A percentile compares a stretch with the other conserved stretches of the same genome.
phyloP scores from a whole-genome alignment of 2,888 invertebrate species.

The Acleris holmiana region DNA sequence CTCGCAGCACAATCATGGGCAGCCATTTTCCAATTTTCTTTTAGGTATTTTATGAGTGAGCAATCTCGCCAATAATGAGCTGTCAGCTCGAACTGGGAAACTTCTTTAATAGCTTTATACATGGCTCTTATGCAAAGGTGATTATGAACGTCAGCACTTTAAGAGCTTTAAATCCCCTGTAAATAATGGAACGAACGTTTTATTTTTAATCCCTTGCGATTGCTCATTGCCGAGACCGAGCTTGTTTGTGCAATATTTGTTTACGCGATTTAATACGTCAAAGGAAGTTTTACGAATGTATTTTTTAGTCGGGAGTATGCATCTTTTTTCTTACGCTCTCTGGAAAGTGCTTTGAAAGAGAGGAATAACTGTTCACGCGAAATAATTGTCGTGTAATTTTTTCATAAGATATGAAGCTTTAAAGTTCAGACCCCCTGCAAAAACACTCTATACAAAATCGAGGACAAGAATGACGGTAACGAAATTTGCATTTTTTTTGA shows the following conservation, averaged over 20 bases:
- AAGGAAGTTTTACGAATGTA: too few species aligned
- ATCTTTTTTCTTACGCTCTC: too few species aligned
- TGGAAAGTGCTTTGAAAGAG: too few species aligned
- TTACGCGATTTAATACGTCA: too few species aligned
- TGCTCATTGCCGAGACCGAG: neutral
- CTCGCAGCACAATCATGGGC: constrained; percentile 13
- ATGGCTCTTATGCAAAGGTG: neutral
- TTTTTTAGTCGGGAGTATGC: too few species aligned
- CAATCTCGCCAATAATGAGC: constrained; percentile 16
- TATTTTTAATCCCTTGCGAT: neutral
- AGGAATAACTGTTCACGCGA: too few species aligned
- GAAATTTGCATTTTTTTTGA: too few species aligned
- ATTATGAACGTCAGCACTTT: constrained; percentile 1
- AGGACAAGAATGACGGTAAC: too few species aligned
- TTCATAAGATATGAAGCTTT: too few species aligned
- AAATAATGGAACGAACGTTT: neutral
- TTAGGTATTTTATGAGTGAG: constrained; percentile 25
- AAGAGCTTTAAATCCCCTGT: neutral
- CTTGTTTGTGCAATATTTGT: neutral
- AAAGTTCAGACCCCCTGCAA: too few species aligned
- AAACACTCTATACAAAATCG: too few species aligned
- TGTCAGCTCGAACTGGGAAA: constrained; percentile 6
- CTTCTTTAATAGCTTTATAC: constrained; percentile 7
- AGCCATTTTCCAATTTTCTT: constrained; percentile 28
- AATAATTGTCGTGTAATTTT: too few species aligned